Base-by-base conservation (phyloP, 2,113 vertebrate genomes). In the Narcine bancroftii region DNA sequence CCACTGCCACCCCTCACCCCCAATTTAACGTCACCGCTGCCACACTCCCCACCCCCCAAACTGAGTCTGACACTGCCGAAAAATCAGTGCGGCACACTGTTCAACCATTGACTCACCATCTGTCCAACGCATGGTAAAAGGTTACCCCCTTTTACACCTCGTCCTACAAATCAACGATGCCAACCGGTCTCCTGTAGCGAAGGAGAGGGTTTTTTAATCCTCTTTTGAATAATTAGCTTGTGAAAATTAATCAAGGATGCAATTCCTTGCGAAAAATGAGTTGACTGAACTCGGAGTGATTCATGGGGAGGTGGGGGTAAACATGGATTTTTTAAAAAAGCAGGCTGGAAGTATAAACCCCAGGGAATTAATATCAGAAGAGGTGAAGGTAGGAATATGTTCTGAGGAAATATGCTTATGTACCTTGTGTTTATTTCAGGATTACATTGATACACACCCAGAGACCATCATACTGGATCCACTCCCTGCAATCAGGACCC, bases 401-500 rank as follows among this genome's bases (percentile, higher is more conserved):
- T 3, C 29, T 19, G 81, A 50, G 19, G 42, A 36, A 39, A 60
- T 36, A 21, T 63, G 81, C 53, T 63, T 5, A 87, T 21, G 5
- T 60, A 87, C 17, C 3, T 1, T 24, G 17, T 87, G 0, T 91
- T 2, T 89, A 9, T 92, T 95, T 91, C 95, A 99, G 98, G 98
- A 99, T 63, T 99, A 99, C 94, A 99, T 99, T 36, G 98, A 99
- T 42, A 96, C 98, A 77, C 99, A 99, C 94, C 99, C 99, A 0
- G 98, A 99, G 95, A 99, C 98, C 93, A 98, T 99, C n/a, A 94
- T 99, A 93, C 95, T 99, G 94, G 99, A 99, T 93, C 99, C 99
- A 3, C 97, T 99, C 26, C 99, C 98, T 0, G 98, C 98, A 93
- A 99, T 99, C 94, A 96, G 98, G 69, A 99, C 98, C 0, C 96